phyloP scores from a whole-genome alignment of 2,888 invertebrate genomes.

The Stenichneumon culpator region DNA sequence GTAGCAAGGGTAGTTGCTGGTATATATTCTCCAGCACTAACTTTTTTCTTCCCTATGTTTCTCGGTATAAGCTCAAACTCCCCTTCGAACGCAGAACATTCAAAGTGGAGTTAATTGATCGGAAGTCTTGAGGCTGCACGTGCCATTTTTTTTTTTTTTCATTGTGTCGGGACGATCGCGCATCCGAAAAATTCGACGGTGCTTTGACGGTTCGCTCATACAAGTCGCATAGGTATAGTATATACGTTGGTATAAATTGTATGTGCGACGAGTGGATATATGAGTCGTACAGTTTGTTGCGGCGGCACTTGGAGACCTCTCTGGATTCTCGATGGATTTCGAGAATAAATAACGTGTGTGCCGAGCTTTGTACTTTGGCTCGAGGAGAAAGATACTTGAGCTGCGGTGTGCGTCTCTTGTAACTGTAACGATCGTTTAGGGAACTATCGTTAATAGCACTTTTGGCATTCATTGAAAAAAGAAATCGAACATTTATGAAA shows the following conservation, averaged over 20 bases:
- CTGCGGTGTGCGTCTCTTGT: constrained; percentile 12
- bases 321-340: constrained; percentile 28
- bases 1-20: constrained; percentile 41
- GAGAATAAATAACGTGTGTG: constrained; percentile 64
- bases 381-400: constrained; percentile 28
- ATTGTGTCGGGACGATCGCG: constrained; percentile 70
- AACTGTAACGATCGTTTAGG: constrained; percentile 64
- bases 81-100: constrained; percentile 72
- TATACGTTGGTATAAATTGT: constrained; percentile 29
- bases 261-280: constrained; percentile 18
- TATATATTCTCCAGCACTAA: constrained; percentile 18
- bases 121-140: constrained; percentile 85
- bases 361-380: constrained; percentile 26
- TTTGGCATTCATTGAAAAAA: background rate
- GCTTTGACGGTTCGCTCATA: constrained; percentile 65
- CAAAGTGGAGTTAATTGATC: constrained; percentile 84
- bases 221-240: constrained; percentile 11
- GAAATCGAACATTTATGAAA: background rate
- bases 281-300: background rate
- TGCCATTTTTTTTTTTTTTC: constrained; percentile 76
- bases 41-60: constrained; percentile 26
- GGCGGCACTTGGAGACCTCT: constrained; percentile 37
- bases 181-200: constrained; percentile 65
- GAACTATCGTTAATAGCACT: constrained; percentile 41
- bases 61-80: constrained; percentile 14